Evolutionary conservation across 2,797 vertebrate genomes (phyloP), one percentile per base, ranked within the genome.

Genomic region (Smutsia temminckii): DNA sequence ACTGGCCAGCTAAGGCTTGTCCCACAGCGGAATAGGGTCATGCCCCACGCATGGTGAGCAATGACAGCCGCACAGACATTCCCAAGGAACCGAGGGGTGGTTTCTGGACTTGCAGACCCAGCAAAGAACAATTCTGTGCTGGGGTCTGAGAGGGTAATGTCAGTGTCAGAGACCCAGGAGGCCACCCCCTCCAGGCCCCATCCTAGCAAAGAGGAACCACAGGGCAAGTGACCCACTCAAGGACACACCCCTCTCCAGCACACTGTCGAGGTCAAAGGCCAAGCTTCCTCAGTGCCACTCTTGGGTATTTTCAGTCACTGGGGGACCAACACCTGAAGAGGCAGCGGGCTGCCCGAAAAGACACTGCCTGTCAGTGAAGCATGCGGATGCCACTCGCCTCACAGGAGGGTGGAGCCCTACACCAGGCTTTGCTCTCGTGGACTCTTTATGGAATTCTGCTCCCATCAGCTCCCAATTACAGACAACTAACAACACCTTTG

Each of bases 1-100:
- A 3, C 12, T 8, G 3, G 40, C 68, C 27, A 34, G n/a, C 32
- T 5, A 10, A 53, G 81, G 59, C 68, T 55, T 8, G 17, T 37
- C 14, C 40, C 29, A 3, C 18, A 17, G 20, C 2, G 32, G 8
- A 55, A 17, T 23, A 14, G 0, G 0, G 25, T 4, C 32, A 40
- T 29, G n/a, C 32, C 0, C 1, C 10, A 51, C 0, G 14, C 14
- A 13, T 18, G 2, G 46, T 55, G 27, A 85, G 27, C 53, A 40
- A 7, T 7, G 32, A 29, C 2, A 13, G 63, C 42, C 37, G 59
- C 37, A n/a, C 13, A 23, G 66, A 40, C 8, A 4, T 11, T 27
- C 51, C 64, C 0, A 9, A 4, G 21, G 75, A 23, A 37, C 11
- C 0, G 0, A 72, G 14, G 5, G 64, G 25, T n/a, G 18, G 12